These are phyloP conservation scores for Leptinotarsa peninsularis DNA, from an alignment of 2,888 invertebrate species.

Conservation along the genomic window DNA sequence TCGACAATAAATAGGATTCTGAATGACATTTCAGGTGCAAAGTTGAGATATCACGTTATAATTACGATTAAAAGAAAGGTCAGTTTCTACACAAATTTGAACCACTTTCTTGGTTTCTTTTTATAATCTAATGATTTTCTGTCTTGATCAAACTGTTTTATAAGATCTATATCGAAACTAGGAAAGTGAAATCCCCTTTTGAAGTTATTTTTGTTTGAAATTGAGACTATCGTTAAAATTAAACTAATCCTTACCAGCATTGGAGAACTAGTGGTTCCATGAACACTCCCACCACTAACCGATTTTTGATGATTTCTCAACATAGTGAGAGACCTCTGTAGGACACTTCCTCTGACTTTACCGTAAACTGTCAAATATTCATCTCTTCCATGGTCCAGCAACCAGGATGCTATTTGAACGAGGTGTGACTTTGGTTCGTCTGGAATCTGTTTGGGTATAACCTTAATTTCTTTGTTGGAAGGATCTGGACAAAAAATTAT, in stretches of 20 bases:
- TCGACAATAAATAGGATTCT: too few relatives aligned
- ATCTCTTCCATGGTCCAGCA: constrained; percentile 79
- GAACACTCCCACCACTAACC: constrained; percentile 81
- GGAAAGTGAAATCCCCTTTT: too few relatives aligned
- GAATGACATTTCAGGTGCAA: too few relatives aligned
- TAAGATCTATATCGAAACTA: too few relatives aligned
- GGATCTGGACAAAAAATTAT: constrained; percentile 39
- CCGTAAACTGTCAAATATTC: constrained; percentile 83
- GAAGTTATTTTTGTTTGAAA: not conserved
- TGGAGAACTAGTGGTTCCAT: constrained; percentile 69
- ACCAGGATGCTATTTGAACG: constrained; percentile 86
- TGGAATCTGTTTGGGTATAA: constrained; percentile 76
- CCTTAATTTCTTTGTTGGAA: constrained; percentile 54
- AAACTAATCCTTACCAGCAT: constrained; percentile 70
- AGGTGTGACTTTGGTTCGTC: constrained; percentile 78
- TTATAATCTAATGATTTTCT: too few relatives aligned
- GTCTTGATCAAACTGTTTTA: too few relatives aligned
- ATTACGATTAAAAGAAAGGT: too few relatives aligned
- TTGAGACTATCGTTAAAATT: not conserved
- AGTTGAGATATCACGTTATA: too few relatives aligned
- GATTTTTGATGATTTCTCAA: constrained; percentile 85
- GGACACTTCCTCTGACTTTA: constrained; percentile 79
- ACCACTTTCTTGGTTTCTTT: too few relatives aligned
- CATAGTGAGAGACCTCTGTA: constrained; percentile 79
- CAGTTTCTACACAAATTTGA: too few relatives aligned